phyloP scores from a whole-genome alignment of 2,888 invertebrate species.

The Cerastis leucographa region DNA sequence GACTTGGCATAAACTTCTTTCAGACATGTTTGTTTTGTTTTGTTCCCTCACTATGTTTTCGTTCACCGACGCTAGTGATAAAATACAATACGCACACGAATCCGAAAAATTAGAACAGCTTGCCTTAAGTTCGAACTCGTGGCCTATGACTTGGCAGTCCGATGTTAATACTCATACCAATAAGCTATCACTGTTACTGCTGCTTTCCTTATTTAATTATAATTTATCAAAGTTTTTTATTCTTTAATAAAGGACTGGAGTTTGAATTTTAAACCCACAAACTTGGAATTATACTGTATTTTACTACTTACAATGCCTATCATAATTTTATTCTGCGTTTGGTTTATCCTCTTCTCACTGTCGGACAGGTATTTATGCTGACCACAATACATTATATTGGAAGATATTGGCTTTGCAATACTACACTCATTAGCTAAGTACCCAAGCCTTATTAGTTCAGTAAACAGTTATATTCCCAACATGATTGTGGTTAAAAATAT shows the following conservation, averaged over 20 bases:
- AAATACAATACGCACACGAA: no score
- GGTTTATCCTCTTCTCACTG: conserved; percentile 6
- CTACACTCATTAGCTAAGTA: conserved; percentile 12
- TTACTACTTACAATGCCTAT: background rate
- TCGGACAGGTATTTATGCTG: conserved; percentile 4
- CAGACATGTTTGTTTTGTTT: no score
- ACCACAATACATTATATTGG: conserved; percentile 34
- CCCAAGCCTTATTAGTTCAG: background rate
- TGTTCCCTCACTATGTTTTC: no score
- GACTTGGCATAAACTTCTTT: no score
- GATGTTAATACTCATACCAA: no score
- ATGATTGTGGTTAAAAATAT: conserved; percentile 25
- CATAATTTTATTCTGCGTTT: background rate
- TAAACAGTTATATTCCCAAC: conserved; percentile 23
- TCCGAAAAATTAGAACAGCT: no score
- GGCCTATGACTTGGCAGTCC: no score
- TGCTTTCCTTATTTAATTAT: no score
- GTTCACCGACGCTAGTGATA: no score
- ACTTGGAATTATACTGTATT: background rate
- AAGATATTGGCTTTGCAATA: conserved; percentile 28
- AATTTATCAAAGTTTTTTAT: no score
- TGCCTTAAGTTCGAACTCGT: no score
- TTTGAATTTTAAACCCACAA: background rate
- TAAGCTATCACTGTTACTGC: no score
- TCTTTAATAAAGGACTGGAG: background rate